Evolutionary conservation across 2,888 invertebrate species (phyloP).

Genomic region (Spialia ferax): DNA sequence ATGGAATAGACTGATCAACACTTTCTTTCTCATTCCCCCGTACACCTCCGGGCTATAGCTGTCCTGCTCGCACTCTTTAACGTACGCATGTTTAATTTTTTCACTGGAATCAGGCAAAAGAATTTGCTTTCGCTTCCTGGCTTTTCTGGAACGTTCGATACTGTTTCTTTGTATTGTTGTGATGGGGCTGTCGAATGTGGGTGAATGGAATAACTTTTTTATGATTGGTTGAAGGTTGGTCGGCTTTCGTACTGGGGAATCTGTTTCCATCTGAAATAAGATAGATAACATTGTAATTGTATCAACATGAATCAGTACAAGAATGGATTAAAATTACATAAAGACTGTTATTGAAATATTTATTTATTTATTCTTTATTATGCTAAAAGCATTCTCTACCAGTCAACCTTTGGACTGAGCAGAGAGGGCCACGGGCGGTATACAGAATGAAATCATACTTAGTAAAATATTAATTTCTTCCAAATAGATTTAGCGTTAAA

Average conservation of each 20-base stretch:
- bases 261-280: constrained; percentile 68
- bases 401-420: too few species aligned
- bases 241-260: constrained; percentile 70
- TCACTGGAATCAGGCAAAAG: constrained; percentile 63
- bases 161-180: constrained; percentile 41
- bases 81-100: constrained; percentile 61
- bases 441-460: too few species aligned
- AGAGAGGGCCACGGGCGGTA: too few species aligned
- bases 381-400: too few species aligned
- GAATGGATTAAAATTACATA: too few species aligned
- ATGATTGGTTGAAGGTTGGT: constrained; percentile 61
- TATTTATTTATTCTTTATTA: too few species aligned
- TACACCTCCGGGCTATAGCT: constrained; percentile 59
- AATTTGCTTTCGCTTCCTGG: constrained; percentile 66
- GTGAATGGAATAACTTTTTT: constrained; percentile 76
- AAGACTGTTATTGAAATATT: too few species aligned
- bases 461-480: too few species aligned
- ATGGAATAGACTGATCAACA: constrained; percentile 70
- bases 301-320: too few species aligned
- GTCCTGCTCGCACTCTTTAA: constrained; percentile 66
- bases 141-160: constrained; percentile 51
- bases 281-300: not conserved
- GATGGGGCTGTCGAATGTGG: constrained; percentile 53
- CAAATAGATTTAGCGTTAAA: too few species aligned
- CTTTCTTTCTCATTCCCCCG: constrained; percentile 67